Conservation (phyloP, 2,797 vertebrate genomes). For the Alauda arvensis region DNA sequence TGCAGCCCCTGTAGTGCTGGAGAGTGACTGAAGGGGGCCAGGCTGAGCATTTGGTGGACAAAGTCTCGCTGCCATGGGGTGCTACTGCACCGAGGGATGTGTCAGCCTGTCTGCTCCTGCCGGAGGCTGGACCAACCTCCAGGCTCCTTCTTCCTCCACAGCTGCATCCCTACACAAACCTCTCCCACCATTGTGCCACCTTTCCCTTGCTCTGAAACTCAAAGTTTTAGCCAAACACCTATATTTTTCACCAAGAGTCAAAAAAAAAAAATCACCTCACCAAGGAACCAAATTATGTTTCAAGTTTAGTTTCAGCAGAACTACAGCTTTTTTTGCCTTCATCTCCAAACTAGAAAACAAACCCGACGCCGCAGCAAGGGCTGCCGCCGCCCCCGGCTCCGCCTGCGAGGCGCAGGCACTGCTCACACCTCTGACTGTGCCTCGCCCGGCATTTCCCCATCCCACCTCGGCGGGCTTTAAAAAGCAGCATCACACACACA, state of each 20-base stretch:
- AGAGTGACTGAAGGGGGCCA: not conserved
- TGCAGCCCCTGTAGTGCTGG: not conserved
- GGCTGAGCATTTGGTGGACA: not conserved
- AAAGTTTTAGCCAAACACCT: not conserved
- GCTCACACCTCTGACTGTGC: conserved; percentile 28
- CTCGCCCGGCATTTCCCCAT: not conserved
- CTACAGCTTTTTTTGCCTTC: not conserved
- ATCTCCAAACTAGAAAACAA: not conserved
- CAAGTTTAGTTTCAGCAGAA: not conserved
- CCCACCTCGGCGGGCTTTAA: not conserved
- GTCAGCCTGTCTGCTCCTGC: not conserved
- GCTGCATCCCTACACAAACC: not conserved
- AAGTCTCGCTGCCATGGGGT: rapidly evolving
- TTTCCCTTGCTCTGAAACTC: not conserved
- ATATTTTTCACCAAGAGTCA: not conserved
- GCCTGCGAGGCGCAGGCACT: not conserved
- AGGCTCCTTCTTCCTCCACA: not conserved
- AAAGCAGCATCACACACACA: not conserved
- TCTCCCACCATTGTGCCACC: not conserved
- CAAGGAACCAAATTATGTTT: not conserved
- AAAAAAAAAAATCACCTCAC: not conserved
- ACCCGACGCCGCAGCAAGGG: not conserved
- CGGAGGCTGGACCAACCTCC: not conserved
- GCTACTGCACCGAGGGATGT: not conserved
- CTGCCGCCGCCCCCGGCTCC: not conserved